Evolutionary conservation across 2,888 invertebrate species (phyloP), one percentile per base, ranked within the genome.

Genomic region (Hirtodrosophila duncani): DNA sequence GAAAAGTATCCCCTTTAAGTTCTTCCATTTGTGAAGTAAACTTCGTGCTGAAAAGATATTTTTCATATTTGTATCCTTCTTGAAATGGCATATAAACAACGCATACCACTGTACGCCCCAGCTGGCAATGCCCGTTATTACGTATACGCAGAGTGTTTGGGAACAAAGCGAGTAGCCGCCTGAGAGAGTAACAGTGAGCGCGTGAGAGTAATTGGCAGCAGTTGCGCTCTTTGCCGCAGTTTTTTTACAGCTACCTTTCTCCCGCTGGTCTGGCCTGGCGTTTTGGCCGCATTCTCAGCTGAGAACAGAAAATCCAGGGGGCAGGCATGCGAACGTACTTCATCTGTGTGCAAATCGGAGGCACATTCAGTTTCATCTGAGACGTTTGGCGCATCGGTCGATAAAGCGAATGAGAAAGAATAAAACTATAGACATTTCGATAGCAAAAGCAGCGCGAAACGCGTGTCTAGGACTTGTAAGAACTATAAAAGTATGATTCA

Each of bases 351-450:
- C 63, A 67, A 66, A 75, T 77, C 77, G 74, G 62, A 41, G 65
- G 61, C 57, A 60, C 63, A 68, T 83, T 86, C 83, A 85, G 85
- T 85, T 85, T 85, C 85, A 83, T 84, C 81, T 85, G 86, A 86
- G 84, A 85, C 85, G 83, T 82, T 84, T 79, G 78, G 70, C 81
- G 70, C 77, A 81, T 70, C 80, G 84, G 85, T 85, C 82, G 83
- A 79, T 81, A 77, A 62, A 48, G 17, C 37, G 16, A 53, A 36
- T 20, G 34, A 37, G 29, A 29, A 16, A 39, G 34, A 44, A 21
- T 11, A 29, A 27, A 38, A 31, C 17, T 46, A 18, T n/a, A n/a
- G 26, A 13, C 9, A 30, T 36, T 36, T 4, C 41, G 52, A 7
- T 23, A 48, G 31, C 23, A 37, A 44, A 51, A 41, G 39, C 62